These are phyloP conservation scores for Leptothorax acervorum DNA, from an alignment of 2,888 invertebrate genomes.

Conservation along the genomic window DNA sequence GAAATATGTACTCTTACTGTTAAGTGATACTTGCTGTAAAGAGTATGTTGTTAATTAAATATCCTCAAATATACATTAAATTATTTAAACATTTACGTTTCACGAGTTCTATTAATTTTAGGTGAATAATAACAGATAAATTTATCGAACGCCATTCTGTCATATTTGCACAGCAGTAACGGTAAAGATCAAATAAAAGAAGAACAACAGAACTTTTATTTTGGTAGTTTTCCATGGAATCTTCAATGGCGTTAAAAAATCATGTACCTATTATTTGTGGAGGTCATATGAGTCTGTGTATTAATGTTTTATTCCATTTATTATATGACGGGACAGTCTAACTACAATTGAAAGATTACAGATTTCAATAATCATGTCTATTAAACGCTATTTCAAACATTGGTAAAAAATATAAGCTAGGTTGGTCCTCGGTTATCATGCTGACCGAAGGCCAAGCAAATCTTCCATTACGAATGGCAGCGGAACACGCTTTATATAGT, in stretches of 20 bases:
- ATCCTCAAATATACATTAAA: conserved; percentile 28
- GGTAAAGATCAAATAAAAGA: neutral
- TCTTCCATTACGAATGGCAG: conserved; percentile 70
- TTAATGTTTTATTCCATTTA: conserved; percentile 62
- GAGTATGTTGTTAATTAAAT: conserved; percentile 50
- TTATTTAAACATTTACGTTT: conserved; percentile 27
- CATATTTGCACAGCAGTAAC: neutral
- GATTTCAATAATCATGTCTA: conserved; percentile 61
- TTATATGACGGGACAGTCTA: conserved; percentile 64
- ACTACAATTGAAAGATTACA: conserved; percentile 70
- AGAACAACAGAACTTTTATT: neutral
- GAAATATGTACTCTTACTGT: conserved; percentile 31
- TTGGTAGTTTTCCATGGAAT: neutral
- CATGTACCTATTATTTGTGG: neutral
- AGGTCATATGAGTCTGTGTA: neutral
- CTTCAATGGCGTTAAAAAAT: neutral
- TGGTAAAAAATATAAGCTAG: conserved; percentile 80
- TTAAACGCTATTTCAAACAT: conserved; percentile 68
- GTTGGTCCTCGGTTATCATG: conserved; percentile 80
- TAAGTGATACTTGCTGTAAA: conserved; percentile 36
- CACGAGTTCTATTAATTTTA: conserved; percentile 10
- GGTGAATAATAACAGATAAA: neutral
- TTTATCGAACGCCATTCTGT: neutral
- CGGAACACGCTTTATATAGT: conserved; percentile 48
- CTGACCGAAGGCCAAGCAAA: conserved; percentile 80